phyloP scores from a whole-genome alignment of 2,797 vertebrate species.

The Tangara arthus region DNA sequence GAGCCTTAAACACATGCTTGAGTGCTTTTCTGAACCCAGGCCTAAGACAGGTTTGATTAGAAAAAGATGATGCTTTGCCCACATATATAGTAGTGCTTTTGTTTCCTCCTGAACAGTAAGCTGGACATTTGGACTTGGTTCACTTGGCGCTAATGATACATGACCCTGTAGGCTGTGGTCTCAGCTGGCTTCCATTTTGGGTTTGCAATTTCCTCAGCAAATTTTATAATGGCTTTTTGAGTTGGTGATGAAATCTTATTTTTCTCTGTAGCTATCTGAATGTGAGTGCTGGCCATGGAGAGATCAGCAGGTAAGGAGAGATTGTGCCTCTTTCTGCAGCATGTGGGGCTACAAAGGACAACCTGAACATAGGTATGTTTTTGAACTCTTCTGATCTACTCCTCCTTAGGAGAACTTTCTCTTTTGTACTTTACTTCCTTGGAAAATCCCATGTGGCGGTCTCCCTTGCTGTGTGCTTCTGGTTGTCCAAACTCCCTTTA shows the following conservation, averaged over 20 bases:
- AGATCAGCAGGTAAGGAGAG: rapidly evolving
- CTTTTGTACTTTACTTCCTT: neutral
- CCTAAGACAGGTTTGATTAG: constrained; percentile 30
- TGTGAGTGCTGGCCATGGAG: neutral
- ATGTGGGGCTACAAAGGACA: neutral
- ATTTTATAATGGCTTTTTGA: constrained; percentile 52
- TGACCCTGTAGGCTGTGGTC: constrained; percentile 31
- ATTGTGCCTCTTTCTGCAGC: neutral
- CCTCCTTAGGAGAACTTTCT: neutral
- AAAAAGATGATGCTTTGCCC: constrained; percentile 41
- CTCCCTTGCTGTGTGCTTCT: neutral
- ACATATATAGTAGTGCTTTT: constrained; percentile 32
- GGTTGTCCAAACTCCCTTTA: rapidly evolving
- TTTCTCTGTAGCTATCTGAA: neutral
- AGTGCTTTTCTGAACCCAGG: neutral
- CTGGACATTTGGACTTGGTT: constrained; percentile 60
- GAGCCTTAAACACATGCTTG: neutral
- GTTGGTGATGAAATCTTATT: constrained; percentile 35
- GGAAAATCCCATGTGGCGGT: neutral
- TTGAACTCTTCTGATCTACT: neutral
- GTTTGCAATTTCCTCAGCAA: constrained; percentile 39
- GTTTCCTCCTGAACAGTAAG: constrained; percentile 30
- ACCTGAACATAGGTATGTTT: rapidly evolving
- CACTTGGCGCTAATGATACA: constrained; percentile 49
- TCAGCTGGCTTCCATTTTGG: constrained; percentile 57